Conservation (phyloP, 2,113 vertebrate genomes). For the Colius striatus region DNA sequence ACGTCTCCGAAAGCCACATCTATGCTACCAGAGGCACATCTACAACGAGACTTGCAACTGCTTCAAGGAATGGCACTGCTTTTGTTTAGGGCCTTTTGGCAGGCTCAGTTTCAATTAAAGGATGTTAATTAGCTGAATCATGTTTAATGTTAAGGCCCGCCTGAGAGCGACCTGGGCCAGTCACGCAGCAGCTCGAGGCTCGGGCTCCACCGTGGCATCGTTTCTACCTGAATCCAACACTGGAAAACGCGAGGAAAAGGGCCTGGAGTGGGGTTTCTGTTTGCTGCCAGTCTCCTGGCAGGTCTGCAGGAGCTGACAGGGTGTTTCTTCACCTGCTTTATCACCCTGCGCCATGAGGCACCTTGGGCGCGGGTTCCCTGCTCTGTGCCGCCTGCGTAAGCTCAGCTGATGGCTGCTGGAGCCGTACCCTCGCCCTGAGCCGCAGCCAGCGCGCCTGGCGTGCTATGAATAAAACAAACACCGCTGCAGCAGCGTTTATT, state of each 20-base stretch:
- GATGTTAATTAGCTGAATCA: not conserved
- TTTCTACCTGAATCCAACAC: not conserved
- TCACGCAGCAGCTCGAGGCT: not conserved
- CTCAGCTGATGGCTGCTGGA: not conserved
- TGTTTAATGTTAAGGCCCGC: not conserved
- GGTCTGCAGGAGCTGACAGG: fast-evolving
- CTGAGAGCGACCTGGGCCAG: not conserved
- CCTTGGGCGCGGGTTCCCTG: not conserved
- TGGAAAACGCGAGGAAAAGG: not conserved
- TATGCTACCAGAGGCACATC: not conserved
- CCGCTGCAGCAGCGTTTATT: not conserved
- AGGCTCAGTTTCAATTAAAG: not conserved
- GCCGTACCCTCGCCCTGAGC: not conserved
- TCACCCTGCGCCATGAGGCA: fast-evolving
- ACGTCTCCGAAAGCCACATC: not conserved
- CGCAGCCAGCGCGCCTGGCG: not conserved
- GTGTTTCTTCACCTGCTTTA: not conserved
- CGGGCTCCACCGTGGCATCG: not conserved
- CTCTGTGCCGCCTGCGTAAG: fast-evolving
- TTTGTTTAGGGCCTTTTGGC: not conserved
- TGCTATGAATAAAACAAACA: not conserved
- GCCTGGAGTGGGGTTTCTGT: not conserved
- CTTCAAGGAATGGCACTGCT: not conserved
- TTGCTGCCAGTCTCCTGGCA: not conserved
- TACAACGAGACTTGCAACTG: not conserved